phyloP scores from a whole-genome alignment of 2,113 vertebrate species.

The Sander lucioperca region DNA sequence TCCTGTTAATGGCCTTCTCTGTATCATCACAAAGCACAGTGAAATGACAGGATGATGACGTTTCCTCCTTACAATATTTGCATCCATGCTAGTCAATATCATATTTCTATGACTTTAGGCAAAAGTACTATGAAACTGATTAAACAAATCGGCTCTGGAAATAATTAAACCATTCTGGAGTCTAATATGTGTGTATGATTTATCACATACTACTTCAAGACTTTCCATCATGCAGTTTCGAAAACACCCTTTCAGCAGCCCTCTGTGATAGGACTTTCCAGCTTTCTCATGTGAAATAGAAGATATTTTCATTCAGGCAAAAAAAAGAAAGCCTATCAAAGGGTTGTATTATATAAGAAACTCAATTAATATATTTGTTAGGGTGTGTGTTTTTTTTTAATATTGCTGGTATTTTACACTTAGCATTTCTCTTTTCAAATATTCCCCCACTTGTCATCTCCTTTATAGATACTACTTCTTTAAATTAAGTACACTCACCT shows the following conservation, averaged over 20 bases:
- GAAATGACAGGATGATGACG: background rate
- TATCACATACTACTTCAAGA: slow-evolving; percentile 9
- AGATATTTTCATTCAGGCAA: slow-evolving; percentile 19
- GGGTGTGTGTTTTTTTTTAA: background rate
- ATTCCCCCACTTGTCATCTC: background rate
- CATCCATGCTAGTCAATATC: slow-evolving; percentile 1
- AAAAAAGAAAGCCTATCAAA: slow-evolving; percentile 18
- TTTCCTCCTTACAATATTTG: background rate
- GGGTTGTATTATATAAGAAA: slow-evolving; percentile 1
- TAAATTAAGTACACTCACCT: slow-evolving; percentile 24
- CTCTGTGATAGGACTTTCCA: background rate
- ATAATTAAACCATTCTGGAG: background rate
- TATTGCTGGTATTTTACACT: slow-evolving; percentile 4
- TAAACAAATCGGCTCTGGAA: slow-evolving; percentile 10
- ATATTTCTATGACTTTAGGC: background rate
- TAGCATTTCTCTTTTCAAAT: background rate
- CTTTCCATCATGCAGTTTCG: slow-evolving; percentile 27
- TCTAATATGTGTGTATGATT: slow-evolving; percentile 6
- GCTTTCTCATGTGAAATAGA: slow-evolving; percentile 24
- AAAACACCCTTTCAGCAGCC: slow-evolving; percentile 25
- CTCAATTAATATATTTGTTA: slow-evolving; percentile 6
- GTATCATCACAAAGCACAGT: slow-evolving; percentile 8
- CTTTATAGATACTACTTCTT: slow-evolving; percentile 3
- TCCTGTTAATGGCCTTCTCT: background rate
- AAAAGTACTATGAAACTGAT: background rate